Base-by-base conservation (phyloP, 1,140 invertebrate genomes). In the Acromyrmex echinatior region DNA sequence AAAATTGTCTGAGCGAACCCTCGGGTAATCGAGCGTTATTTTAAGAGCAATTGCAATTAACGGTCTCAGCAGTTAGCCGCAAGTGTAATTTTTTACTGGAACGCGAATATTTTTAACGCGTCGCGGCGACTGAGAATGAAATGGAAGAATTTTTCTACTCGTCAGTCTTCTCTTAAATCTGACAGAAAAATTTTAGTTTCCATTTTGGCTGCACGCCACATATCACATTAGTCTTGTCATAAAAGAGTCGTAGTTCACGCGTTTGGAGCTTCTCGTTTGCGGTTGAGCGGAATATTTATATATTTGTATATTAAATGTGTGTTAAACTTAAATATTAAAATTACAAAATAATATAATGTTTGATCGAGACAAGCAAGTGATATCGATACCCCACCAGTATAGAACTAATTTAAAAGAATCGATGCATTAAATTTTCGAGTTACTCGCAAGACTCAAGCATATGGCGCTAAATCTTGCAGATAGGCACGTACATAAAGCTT, bases 41-140 rank as follows among this genome's bases (percentile, higher is more conserved):
- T 90, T 87, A 89, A 89, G 88, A 90, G 77, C 88, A 21, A 80
- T 77, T 28, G 84, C 71, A 82, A 89, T 90, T 89, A 89, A 90
- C 77, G 78, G 53, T 80, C 82, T 80, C 87, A 21, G 51, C 58
- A 62, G 76, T 87, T 90, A 82, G n/a, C 63, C 18, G n/a, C 35
- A 62, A 56, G 18, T 49, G 65, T 25, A 79, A 78, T 87, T 89
- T 60, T 66, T 39, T 31, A 45, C 2, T 21, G 53, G 14, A 65
- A 58, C 45, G 74, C 31, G 82, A 63, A 86, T 90, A 90, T 87
- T 90, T 89, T 89, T 65, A 80, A 60, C 88, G 21, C 53, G 60
- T 16, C 56, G 49, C 60, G 60, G 12, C 49, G 35, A 68, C 28
- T 21, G 51, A 21, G 56, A 63, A 78, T 7, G 79, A 53, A 85